phyloP scores from a whole-genome alignment of 2,113 vertebrate genomes.

The Spermophilus dauricus region DNA sequence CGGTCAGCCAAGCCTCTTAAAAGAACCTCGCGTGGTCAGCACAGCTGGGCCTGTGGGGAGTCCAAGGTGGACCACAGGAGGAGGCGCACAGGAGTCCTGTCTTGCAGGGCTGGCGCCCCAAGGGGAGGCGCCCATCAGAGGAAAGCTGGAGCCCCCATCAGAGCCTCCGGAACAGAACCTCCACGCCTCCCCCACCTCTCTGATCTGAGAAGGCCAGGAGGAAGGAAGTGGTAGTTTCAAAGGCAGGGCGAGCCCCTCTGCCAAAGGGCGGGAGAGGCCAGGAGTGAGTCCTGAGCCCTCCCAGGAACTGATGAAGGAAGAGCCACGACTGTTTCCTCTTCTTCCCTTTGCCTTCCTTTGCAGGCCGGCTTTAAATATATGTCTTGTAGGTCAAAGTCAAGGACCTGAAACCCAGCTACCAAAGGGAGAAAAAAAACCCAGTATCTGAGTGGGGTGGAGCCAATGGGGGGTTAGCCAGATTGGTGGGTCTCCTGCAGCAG shows the following conservation, averaged over 20 bases:
- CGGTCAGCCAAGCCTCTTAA: constrained; percentile 49
- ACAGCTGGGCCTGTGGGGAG: constrained; percentile 42
- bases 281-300: background rate
- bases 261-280: background rate
- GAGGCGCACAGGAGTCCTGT: rapidly evolving
- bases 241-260: constrained; percentile 21
- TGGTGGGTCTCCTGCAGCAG: background rate
- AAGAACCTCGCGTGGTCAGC: background rate
- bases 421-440: background rate
- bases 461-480: rapidly evolving
- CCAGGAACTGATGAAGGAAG: background rate
- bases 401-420: background rate
- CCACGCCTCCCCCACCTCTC: background rate
- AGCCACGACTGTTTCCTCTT: background rate
- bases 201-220: constrained; percentile 46
- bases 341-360: background rate
- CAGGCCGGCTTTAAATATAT: constrained; percentile 11
- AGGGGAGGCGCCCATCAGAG: background rate
- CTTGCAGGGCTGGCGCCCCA: background rate
- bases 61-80: constrained; percentile 45
- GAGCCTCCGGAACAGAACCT: background rate
- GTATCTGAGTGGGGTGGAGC: too few species aligned
- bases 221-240: constrained; percentile 75
- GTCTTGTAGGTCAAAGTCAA: background rate
- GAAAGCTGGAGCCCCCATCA: background rate